Conservation (phyloP, 2,113 vertebrate species). For the Tyto alba region DNA sequence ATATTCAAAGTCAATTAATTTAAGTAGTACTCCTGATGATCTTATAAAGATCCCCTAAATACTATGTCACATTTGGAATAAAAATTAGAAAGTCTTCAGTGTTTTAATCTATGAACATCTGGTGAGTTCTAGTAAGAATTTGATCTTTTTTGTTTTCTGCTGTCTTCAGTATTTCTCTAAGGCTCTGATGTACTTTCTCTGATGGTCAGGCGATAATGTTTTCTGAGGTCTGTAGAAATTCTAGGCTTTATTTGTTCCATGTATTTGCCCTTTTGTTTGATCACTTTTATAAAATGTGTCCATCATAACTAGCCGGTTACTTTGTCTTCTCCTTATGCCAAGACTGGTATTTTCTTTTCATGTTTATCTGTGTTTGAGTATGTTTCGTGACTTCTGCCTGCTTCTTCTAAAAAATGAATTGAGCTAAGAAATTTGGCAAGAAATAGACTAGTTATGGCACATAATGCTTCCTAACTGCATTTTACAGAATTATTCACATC, state of each 20-base stretch:
- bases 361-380: not conserved
- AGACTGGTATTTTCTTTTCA: not conserved
- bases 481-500: not conserved
- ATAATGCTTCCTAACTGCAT: not conserved
- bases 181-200: not conserved
- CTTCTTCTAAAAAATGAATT: not conserved
- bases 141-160: not conserved
- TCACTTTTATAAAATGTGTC: not conserved
- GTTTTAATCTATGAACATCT: not conserved
- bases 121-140: not conserved
- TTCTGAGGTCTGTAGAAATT: not conserved
- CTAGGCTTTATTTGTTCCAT: not conserved
- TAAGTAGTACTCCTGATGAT: not conserved
- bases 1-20: not conserved
- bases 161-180: not conserved
- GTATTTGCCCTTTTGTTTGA: not conserved
- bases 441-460: not conserved
- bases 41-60: not conserved
- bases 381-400: not conserved
- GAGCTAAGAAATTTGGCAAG: not conserved
- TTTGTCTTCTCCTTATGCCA: not conserved
- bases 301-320: not conserved
- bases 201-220: not conserved
- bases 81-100: not conserved
- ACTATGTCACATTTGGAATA: not conserved